Base-by-base conservation (phyloP, 2,797 vertebrate species). In the Orestias chungarensis region DNA sequence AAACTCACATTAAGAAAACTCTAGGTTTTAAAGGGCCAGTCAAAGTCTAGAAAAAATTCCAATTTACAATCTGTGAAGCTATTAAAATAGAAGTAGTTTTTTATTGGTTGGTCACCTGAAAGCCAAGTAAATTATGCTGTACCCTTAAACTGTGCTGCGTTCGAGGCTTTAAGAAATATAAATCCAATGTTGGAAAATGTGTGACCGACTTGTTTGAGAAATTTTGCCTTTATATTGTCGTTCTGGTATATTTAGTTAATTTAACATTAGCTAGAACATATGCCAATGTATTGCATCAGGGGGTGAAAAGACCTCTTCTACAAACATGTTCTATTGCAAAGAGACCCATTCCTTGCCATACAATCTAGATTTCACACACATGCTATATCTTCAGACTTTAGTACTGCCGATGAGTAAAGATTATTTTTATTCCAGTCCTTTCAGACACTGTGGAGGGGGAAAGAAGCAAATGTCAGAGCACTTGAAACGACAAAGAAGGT, bases 401-500 rank as follows among this genome's bases (percentile, higher is more conserved):
- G 69, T 66, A 43, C 54, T 69, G 29, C 62, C 50, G 73, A 78
- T 66, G 27, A 43, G 75, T 70, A 54, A 68, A 52, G 29, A 44
- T 74, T 79, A 79, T 78, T 83, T 81, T 74, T 87, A 80, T 82
- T 82, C 65, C 35, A 29, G 50, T 67, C 38, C 20, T 15, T 68
- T 76, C 61, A 14, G 78, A 76, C 6, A 4, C 38, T 33, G 75
- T 73, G 64, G 74, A 61, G 64, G 38, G 47, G 64, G 61, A 66
- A 57, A 66, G 66, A 4, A n/a, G 73, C 4, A 61, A 35, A 73
- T 78, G 82, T 76, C 65, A 76, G 59, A 84, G 78, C 74, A 78
- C 67, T 82, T 78, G 54, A 62, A 79, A 74, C 35, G 38, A 72
- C 84, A 65, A 68, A 82, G 78, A 73, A 83, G 75, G 68, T 85